phyloP scores from a whole-genome alignment of 2,888 invertebrate genomes.

The Gari tellinella region DNA sequence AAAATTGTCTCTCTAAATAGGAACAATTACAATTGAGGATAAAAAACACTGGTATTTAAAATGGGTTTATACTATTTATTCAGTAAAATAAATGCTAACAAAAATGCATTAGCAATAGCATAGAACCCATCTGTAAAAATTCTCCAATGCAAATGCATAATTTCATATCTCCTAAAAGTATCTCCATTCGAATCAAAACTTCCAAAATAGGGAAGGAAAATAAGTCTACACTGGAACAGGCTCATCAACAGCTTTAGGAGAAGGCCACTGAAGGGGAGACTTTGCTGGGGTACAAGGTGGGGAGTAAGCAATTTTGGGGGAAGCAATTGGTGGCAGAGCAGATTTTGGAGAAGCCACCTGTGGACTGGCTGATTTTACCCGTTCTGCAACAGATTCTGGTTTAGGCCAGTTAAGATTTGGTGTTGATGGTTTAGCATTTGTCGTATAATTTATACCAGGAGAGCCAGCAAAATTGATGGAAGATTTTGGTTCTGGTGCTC shows the following conservation, averaged over 20 bases:
- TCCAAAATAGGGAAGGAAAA: too few species aligned
- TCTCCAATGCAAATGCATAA: too few species aligned
- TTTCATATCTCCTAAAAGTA: too few species aligned
- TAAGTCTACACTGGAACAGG: conserved; percentile 25
- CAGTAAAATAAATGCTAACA: too few species aligned
- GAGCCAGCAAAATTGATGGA: conserved; percentile 40
- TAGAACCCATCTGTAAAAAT: too few species aligned
- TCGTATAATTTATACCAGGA: conserved; percentile 56
- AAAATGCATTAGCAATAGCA: too few species aligned
- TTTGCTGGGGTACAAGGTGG: conserved; percentile 22
- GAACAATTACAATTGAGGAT: too few species aligned
- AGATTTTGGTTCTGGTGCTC: conserved; percentile 63
- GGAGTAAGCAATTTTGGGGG: conserved; percentile 36
- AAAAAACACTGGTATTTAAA: too few species aligned
- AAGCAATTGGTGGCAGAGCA: conserved; percentile 46
- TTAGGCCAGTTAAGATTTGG: conserved; percentile 58
- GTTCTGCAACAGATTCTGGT: conserved; percentile 38
- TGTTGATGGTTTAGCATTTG: conserved; percentile 52
- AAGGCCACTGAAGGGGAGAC: conserved; percentile 54
- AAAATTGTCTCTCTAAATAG: too few species aligned
- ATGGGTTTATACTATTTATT: too few species aligned
- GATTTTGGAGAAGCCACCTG: conserved; percentile 38
- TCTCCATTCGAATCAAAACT: too few species aligned
- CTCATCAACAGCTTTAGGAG: conserved; percentile 52
- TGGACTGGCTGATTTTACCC: conserved; percentile 50